Conservation (phyloP, 2,797 vertebrate genomes). For the Remorina albescens region DNA sequence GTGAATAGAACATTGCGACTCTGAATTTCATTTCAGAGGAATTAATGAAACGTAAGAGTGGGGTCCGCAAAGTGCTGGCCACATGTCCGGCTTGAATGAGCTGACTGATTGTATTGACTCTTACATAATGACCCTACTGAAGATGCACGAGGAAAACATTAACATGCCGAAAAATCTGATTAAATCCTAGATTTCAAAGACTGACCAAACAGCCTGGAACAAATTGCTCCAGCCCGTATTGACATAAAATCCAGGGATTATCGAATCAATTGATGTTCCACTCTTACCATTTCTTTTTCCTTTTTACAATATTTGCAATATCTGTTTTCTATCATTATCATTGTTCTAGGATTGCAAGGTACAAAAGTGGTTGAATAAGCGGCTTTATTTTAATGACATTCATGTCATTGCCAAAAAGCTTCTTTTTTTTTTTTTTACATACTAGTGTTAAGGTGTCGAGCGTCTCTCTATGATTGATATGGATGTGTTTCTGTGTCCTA, state of each 20-base stretch:
- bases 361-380: not conserved
- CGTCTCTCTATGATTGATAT: slow-evolving; percentile 5
- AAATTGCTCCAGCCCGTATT: slow-evolving; percentile 65
- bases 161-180: slow-evolving; percentile 74
- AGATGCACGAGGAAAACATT: slow-evolving; percentile 75
- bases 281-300: slow-evolving; percentile 12
- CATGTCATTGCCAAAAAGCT: not conserved
- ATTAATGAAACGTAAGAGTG: slow-evolving; percentile 75
- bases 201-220: slow-evolving; percentile 69
- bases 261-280: slow-evolving; percentile 58
- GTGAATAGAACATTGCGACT: slow-evolving; percentile 66
- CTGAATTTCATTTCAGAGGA: slow-evolving; percentile 76
- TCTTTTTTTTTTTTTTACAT: too few species aligned
- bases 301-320: slow-evolving; percentile 15
- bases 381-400: slow-evolving; percentile 12
- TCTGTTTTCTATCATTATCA: not conserved
- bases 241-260: slow-evolving; percentile 59
- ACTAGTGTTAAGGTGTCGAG: slow-evolving; percentile 4
- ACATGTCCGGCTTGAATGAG: slow-evolving; percentile 73
- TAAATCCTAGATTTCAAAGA: slow-evolving; percentile 66
- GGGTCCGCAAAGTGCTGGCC: slow-evolving; percentile 66
- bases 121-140: slow-evolving; percentile 77
- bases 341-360: not conserved
- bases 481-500: not conserved
- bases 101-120: slow-evolving; percentile 78